A percentile compares a stretch with the other conserved stretches of the same genome.
Conservation (phyloP, 2,113 vertebrate genomes). For the Seriola quinqueradiata region DNA sequence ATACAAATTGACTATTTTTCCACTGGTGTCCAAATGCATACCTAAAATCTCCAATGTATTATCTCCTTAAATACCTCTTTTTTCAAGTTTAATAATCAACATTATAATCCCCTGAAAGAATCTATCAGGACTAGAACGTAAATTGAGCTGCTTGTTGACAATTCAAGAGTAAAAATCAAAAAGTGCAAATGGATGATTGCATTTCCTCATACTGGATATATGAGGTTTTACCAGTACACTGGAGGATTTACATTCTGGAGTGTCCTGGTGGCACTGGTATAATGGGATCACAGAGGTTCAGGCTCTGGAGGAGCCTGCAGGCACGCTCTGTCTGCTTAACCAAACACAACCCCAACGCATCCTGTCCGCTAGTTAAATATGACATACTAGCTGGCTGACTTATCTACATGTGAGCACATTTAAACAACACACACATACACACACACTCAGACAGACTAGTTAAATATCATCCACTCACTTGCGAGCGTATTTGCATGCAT, state of each 20-base stretch:
- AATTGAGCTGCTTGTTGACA: not conserved
- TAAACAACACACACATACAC: constrained; percentile 12
- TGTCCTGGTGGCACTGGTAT: constrained; percentile 40
- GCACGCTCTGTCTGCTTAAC: constrained; percentile 56
- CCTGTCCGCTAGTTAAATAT: constrained; percentile 57
- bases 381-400: constrained; percentile 25
- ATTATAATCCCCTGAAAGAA: not conserved
- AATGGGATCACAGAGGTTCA: constrained; percentile 63
- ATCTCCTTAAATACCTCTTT: not conserved
- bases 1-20: constrained; percentile 28
- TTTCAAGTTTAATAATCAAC: not conserved
- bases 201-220: constrained; percentile 9
- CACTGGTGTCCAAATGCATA: not conserved
- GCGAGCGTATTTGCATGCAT: constrained; percentile 10
- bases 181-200: not conserved
- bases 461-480: constrained; percentile 51
- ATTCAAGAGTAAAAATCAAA: not conserved
- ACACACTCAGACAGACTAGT: not conserved
- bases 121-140: not conserved
- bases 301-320: constrained; percentile 46
- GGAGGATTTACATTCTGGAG: constrained; percentile 35
- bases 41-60: not conserved
- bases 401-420: constrained; percentile 40
- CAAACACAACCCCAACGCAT: constrained; percentile 53
- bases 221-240: constrained; percentile 13